phyloP scores from a whole-genome alignment of 2,797 vertebrate species.

The Moxostoma hubbsi region DNA sequence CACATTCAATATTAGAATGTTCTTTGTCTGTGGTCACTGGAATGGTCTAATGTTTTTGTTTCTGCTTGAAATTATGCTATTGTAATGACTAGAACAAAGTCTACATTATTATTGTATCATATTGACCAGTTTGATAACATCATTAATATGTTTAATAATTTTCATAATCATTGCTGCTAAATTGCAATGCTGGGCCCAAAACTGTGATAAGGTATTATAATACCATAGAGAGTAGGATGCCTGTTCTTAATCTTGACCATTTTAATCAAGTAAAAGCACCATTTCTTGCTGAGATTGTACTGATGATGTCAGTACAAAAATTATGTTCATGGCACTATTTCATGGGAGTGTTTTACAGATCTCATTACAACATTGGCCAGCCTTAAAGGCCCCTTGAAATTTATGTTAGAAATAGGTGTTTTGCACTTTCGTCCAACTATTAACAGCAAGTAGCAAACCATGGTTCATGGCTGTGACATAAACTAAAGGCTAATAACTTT shows the following conservation, averaged over 20 bases:
- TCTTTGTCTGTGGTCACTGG: constrained; percentile 3
- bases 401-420: no score
- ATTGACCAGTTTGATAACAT: constrained; percentile 61
- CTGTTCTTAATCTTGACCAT: neutral
- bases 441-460: no score
- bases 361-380: no score
- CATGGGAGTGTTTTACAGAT: neutral
- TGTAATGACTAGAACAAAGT: constrained; percentile 1
- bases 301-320: constrained; percentile 50
- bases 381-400: no score
- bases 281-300: constrained; percentile 40
- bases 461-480: no score
- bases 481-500: no score
- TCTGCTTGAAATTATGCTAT: neutral
- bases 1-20: no score
- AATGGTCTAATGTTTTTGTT: constrained; percentile 47
- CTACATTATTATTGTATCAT: constrained; percentile 47
- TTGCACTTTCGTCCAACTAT: no score
- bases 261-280: constrained; percentile 55
- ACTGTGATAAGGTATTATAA: constrained; percentile 51
- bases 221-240: constrained; percentile 59
- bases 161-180: constrained; percentile 37
- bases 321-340: neutral
- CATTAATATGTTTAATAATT: constrained; percentile 62
- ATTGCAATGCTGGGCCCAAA: constrained; percentile 54